Evolutionary conservation across 2,797 vertebrate species (phyloP).

Genomic region (Petrocephalus sullivani): DNA sequence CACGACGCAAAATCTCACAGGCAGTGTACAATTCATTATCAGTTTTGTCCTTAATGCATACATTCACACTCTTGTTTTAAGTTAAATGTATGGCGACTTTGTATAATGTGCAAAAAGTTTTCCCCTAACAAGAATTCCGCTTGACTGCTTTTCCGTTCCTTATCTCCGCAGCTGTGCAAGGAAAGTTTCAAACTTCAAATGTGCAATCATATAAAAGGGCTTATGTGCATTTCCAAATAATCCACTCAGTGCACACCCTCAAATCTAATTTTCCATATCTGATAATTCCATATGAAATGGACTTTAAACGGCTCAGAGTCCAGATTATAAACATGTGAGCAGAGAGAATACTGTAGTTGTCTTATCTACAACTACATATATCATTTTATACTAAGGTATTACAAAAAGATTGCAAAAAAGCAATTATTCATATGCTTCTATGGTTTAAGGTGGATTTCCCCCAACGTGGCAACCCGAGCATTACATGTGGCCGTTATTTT

Average conservation of each 20-base stretch:
- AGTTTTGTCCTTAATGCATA: neutral
- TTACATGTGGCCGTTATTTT: conserved; percentile 13
- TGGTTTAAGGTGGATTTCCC: neutral
- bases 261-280: neutral
- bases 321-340: neutral
- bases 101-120: neutral
- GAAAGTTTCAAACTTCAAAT: neutral
- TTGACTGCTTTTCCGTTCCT: neutral
- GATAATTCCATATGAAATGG: neutral
- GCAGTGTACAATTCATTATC: neutral
- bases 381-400: neutral
- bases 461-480: neutral
- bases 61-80: neutral
- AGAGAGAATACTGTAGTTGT: neutral
- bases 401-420: neutral
- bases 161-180: neutral
- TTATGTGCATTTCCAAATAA: neutral
- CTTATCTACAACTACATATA: neutral
- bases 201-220: neutral
- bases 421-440: neutral
- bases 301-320: neutral
- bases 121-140: neutral
- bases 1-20: neutral
- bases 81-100: neutral
- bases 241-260: neutral